Conservation (phyloP, 2,888 invertebrate species). For the Spodoptera littoralis region DNA sequence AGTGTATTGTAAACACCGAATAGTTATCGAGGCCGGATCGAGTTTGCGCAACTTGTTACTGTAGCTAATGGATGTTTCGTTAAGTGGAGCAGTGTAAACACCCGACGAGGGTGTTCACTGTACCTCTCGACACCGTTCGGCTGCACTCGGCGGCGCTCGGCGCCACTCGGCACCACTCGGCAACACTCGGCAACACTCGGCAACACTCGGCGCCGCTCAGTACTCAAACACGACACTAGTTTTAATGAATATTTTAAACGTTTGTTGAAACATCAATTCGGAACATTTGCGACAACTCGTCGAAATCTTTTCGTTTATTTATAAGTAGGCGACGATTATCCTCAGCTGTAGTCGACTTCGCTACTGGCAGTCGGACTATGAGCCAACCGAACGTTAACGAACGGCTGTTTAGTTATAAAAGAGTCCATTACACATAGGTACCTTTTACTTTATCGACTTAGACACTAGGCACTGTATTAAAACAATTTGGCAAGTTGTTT, state of each 20-base stretch:
- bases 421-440: slow-evolving; percentile 14
- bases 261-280: slow-evolving; percentile 54
- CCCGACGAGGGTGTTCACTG: slow-evolving; percentile 29
- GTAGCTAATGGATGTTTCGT: slow-evolving; percentile 56
- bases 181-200: slow-evolving; percentile 4
- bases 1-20: slow-evolving; percentile 48
- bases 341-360: too few species aligned
- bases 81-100: slow-evolving; percentile 54
- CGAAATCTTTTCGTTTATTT: slow-evolving; percentile 58
- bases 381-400: too few species aligned
- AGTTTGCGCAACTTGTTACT: slow-evolving; percentile 52
- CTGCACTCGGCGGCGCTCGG: slow-evolving; percentile 19
- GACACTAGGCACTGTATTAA: slow-evolving; percentile 31
- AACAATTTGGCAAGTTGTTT: slow-evolving; percentile 25
- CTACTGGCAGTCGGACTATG: too few species aligned
- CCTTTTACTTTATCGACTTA: slow-evolving; percentile 43
- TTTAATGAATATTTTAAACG: slow-evolving; percentile 63
- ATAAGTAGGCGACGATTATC: slow-evolving; percentile 50
- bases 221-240: slow-evolving; percentile 48
- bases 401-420: background rate
- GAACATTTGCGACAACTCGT: slow-evolving; percentile 36
- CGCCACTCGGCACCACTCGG: slow-evolving; percentile 16
- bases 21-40: slow-evolving; percentile 46
- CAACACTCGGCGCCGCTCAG: slow-evolving; percentile 35
- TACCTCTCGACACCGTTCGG: slow-evolving; percentile 23